Conservation (phyloP, 2,888 invertebrate species). For the Folsomia manolachei region DNA sequence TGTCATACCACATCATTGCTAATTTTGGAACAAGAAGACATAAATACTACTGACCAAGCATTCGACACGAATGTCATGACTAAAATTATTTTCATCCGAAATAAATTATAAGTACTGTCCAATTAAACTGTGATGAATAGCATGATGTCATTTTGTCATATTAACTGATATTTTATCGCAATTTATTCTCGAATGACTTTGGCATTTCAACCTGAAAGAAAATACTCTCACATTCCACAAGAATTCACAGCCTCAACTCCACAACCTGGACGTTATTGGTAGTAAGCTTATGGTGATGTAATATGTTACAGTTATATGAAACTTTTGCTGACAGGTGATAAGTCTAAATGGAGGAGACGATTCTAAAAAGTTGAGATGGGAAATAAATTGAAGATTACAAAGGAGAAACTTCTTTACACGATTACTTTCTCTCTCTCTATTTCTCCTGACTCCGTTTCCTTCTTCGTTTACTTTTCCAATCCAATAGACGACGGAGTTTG, state of each 20-base stretch:
- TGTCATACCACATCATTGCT: not conserved
- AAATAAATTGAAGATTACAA: not conserved
- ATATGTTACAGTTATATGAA: too few relatives aligned
- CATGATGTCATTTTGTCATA: not conserved
- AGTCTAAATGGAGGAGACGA: not conserved
- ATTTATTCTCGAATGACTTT: not conserved
- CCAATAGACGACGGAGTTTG: not conserved
- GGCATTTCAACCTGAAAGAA: not conserved
- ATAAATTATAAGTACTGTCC: too few relatives aligned
- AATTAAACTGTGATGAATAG: not conserved
- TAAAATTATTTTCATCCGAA: not conserved
- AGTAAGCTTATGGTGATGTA: not conserved
- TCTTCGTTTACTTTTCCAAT: not conserved
- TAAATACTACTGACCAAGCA: too few relatives aligned
- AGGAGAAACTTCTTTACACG: not conserved
- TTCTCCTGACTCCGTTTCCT: not conserved
- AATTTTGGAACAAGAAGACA: too few relatives aligned
- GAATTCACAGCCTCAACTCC: too few relatives aligned
- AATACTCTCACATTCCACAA: not conserved
- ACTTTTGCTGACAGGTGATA: not conserved
- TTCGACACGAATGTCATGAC: too few relatives aligned
- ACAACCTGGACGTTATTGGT: not conserved
- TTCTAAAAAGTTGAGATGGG: not conserved
- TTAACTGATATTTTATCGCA: not conserved
- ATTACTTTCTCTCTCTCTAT: not conserved